A percentile compares a stretch with the other conserved stretches of the same genome.
Evolutionary conservation across 2,888 invertebrate species (phyloP).

Genomic region (Gibbula magus): DNA sequence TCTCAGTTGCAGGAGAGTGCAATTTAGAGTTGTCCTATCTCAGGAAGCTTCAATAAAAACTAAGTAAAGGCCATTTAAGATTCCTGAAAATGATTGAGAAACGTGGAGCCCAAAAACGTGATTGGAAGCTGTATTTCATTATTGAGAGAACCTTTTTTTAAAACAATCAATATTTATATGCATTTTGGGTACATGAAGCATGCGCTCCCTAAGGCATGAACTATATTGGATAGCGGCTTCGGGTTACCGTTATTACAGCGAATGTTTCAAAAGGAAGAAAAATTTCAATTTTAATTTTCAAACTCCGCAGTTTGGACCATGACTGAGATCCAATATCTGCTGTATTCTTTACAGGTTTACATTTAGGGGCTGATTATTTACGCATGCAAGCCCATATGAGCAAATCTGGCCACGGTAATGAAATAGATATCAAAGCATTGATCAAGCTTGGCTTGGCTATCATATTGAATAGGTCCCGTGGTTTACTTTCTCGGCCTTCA

Average conservation of each 20-base stretch:
- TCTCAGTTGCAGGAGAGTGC: too few species aligned
- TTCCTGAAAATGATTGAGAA: slow-evolving; percentile 15
- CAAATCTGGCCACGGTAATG: background rate
- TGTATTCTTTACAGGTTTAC: slow-evolving; percentile 3
- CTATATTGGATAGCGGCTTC: background rate
- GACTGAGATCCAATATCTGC: background rate
- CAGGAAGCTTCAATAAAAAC: background rate
- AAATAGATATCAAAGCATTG: slow-evolving; percentile 15
- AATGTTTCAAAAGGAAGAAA: background rate
- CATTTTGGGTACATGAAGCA: background rate
- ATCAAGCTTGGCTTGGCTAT: background rate
- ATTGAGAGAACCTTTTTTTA: background rate
- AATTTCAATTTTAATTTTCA: slow-evolving; percentile 11
- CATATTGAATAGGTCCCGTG: slow-evolving; percentile 9
- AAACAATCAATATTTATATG: slow-evolving; percentile 13
- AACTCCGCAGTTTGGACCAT: background rate
- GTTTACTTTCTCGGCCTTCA: background rate
- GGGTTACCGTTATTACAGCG: background rate
- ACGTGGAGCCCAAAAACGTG: slow-evolving; percentile 1
- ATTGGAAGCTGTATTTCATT: slow-evolving; percentile 11
- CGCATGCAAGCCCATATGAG: slow-evolving; percentile 1
- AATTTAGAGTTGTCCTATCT: background rate
- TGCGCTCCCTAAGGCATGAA: background rate
- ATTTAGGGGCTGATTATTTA: slow-evolving; percentile 1
- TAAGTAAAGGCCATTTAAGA: slow-evolving; percentile 9